Evolutionary conservation across 1,140 invertebrate genomes (phyloP).

Genomic region (Drosophila bocki): DNA sequence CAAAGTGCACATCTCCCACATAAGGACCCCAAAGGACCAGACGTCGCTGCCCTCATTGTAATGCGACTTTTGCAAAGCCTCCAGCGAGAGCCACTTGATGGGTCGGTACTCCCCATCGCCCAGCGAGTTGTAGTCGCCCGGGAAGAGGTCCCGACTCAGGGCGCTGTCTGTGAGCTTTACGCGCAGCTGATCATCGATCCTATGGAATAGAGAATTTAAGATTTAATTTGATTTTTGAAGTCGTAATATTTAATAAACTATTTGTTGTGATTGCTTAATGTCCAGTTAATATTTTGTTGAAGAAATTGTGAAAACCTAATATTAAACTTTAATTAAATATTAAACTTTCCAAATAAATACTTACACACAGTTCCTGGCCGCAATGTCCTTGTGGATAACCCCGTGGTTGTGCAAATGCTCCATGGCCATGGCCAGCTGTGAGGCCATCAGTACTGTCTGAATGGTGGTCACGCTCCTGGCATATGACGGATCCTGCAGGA

Average conservation of each 20-base stretch:
- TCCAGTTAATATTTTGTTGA: too few species aligned
- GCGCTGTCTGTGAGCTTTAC: conserved; percentile 97
- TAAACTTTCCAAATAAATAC: conserved; percentile 22
- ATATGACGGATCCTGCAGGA: conserved; percentile 86
- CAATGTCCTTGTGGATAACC: conserved; percentile 96
- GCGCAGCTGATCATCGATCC: conserved; percentile 91
- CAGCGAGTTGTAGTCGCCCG: conserved; percentile 96
- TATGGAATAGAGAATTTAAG: too few species aligned
- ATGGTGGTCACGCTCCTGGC: conserved; percentile 94
- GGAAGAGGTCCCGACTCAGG: conserved; percentile 95
- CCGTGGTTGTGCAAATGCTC: conserved; percentile 95
- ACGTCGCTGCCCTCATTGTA: conserved; percentile 96
- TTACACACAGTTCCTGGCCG: conserved; percentile 94
- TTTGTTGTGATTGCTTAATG: too few species aligned
- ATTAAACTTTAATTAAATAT: neutral
- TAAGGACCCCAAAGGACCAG: conserved; percentile 97
- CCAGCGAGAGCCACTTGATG: conserved; percentile 97
- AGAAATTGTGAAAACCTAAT: too few species aligned
- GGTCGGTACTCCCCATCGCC: conserved; percentile 98
- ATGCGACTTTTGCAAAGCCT: conserved; percentile 92
- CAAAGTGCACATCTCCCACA: conserved; percentile 97
- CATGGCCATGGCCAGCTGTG: conserved; percentile 93
- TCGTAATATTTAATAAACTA: too few species aligned
- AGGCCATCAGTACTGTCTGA: conserved; percentile 96
- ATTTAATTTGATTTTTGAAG: too few species aligned